Evolutionary conservation across 1,140 invertebrate species (phyloP), one percentile per base, ranked within the genome.

Genomic region (Saccostrea cuccullata): DNA sequence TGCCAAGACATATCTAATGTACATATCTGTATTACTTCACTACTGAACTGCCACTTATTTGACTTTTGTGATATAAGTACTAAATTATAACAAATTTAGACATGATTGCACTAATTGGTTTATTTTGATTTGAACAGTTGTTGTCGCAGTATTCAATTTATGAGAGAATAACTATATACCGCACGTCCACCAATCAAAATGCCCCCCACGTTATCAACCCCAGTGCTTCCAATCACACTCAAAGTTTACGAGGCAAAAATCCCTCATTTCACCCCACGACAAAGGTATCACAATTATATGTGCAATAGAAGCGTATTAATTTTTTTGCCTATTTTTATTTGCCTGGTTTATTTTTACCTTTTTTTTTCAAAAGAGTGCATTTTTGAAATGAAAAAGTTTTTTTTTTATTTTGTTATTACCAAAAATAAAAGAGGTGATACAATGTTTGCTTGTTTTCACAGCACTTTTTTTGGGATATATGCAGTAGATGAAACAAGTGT

Each of bases 161-260:
- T 77, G 70, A 77, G 70, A 77, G 70, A 77, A 77, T 77, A 30
- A 77, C 70, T 30, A 77, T 77, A 77, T 77, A 77, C 15, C 70
- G 70, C 30, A 77, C 70, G 26, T 77, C 70, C 70, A 77, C 70
- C 23, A 77, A 77, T 77, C 70, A 77, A 77, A 77, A 77, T 77
- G 26, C 70, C 70, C 30, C 70, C 30, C 70, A 40, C 15, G 30
- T 36, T 26, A 77, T 77, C 70, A 77, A 77, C 70, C 70, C 70
- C 70, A 77, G 70, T 77, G 70, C 70, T 77, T 77, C 70, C 70
- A 77, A 77, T 77, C 23, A 77, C 70, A 77, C 70, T 77, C 70
- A 77, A 26, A 77, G 70, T 77, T 77, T 77, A 30, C 70, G 70
- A 77, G 70, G 70, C 70, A 77, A 77, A 77, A 77, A 77, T 77